phyloP scores from a whole-genome alignment of 2,113 vertebrate genomes.

The Chamaetylas fuelleborni region DNA sequence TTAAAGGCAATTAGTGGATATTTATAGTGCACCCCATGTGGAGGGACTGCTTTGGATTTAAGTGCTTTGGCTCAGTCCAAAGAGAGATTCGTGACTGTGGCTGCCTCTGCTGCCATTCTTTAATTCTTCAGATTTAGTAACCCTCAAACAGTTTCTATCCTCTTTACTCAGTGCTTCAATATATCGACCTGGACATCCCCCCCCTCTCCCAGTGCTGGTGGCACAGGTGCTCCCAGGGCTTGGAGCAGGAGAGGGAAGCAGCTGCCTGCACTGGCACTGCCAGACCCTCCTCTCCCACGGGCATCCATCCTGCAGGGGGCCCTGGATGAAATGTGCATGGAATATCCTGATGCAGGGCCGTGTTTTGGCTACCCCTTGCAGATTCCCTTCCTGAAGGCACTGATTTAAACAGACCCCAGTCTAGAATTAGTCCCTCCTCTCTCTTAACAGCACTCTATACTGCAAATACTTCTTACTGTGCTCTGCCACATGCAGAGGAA shows the following conservation, averaged over 20 bases:
- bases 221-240: neutral
- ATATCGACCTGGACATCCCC: neutral
- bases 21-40: neutral
- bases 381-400: neutral
- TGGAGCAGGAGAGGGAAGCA: neutral
- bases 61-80: neutral
- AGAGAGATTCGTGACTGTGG: neutral
- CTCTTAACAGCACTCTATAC: neutral
- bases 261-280: neutral
- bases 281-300: neutral
- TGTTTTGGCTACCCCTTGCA: neutral
- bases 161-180: neutral
- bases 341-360: neutral
- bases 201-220: neutral
- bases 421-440: neutral
- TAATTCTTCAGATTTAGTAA: neutral
- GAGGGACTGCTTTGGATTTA: neutral
- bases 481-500: neutral
- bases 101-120: neutral
- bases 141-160: neutral
- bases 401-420: neutral
- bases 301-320: neutral
- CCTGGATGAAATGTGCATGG: neutral
- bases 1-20: neutral
- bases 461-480: neutral